Evolutionary conservation across 2,888 invertebrate species (phyloP).

Genomic region (Galerucella pusilla): DNA sequence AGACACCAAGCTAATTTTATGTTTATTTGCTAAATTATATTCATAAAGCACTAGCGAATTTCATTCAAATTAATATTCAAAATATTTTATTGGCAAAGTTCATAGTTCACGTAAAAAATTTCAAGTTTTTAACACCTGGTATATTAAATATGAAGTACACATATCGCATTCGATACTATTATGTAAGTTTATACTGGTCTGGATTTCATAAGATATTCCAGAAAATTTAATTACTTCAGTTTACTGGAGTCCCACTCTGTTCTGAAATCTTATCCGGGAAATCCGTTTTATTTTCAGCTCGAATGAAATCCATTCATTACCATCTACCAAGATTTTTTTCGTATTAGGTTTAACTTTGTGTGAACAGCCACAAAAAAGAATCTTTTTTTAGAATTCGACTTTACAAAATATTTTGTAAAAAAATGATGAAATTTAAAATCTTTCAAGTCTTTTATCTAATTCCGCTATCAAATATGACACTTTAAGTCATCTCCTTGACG

Average conservation of each 20-base stretch:
- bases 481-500: no score
- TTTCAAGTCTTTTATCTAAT: no score
- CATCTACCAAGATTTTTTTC: constrained; percentile 3
- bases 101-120: no score
- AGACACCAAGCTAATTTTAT: not conserved
- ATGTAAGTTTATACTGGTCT: not conserved
- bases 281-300: constrained; percentile 5
- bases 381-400: constrained; percentile 4
- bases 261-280: constrained; percentile 2
- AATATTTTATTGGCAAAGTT: no score
- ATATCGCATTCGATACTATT: no score
- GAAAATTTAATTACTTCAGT: not conserved
- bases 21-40: not conserved
- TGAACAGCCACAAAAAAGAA: constrained; percentile 2
- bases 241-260: constrained; percentile 5
- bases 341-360: constrained; percentile 1
- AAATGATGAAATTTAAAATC: no score
- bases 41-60: not conserved
- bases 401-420: not conserved
- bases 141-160: no score
- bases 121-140: no score
- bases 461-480: no score
- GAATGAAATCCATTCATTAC: constrained; percentile 21
- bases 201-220: not conserved
- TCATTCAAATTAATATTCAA: no score